Evolutionary conservation across 2,797 vertebrate species (phyloP), one percentile per base, ranked within the genome.

Genomic region (Danio kyathit): DNA sequence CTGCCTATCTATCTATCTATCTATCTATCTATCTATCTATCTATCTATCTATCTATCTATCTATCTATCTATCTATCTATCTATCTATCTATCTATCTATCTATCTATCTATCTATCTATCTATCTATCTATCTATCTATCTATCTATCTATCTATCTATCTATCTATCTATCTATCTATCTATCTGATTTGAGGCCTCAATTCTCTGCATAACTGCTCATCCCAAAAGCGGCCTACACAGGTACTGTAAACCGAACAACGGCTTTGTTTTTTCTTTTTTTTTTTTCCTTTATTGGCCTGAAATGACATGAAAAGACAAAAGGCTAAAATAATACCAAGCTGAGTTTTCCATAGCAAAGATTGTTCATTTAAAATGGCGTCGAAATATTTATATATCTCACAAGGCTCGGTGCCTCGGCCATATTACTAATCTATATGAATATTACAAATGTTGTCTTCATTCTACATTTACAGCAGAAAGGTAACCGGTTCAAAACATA

Each of bases 191-290:
- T 48, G 40, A 77, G 41, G 51, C 41, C 76, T 59, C 10, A 59
- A 1, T 21, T 29, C 29, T 49, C 63, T 56, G 63, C 51, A 43
- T 57, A n/a, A 40, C 40, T 76, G 38, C 46, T 52, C 13, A 41
- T 13, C 38, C 61, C 16, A 4, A 75, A n/a, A 21, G 11, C 14
- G 29, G 17, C 40, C 49, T 46, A 38, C 64, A 57, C 19, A 48
- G 43, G 29, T 29, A 29, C 29, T 29, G 64, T 48, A 67, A 57
- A 59, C 13, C 16, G 5, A 14, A 78, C 64, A 67, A 46, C 46
- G 40, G 40, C 49, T 13, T 69, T 49, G 64, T n/a, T n/a, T n/a
- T n/a, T 69, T 49, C 69, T 59, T 59, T 56, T 59, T 69, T 52
- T 10, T n/a, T 56, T 49, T 13, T 48, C 6, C 38, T 14, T 17